phyloP scores from a whole-genome alignment of 2,113 vertebrate genomes.

The Nymphicus hollandicus region DNA sequence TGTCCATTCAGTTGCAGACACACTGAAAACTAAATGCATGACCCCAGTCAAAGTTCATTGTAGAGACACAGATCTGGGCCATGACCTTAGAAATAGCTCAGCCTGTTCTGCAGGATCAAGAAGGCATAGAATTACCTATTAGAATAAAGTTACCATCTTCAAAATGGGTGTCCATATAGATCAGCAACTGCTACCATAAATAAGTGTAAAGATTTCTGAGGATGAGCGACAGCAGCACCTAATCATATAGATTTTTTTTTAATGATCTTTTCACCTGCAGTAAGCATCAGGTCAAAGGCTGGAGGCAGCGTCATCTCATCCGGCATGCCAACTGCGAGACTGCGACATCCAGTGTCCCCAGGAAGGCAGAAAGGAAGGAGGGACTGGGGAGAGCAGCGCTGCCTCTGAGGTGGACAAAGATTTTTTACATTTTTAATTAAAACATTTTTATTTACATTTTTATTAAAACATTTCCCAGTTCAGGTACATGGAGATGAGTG shows the following conservation, averaged over 20 bases:
- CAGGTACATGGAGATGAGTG: neutral
- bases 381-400: accelerated
- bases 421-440: neutral
- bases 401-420: neutral
- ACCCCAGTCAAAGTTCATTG: conserved; percentile 63
- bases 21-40: conserved; percentile 33
- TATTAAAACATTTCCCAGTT: neutral
- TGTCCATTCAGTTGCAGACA: conserved; percentile 2
- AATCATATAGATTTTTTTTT: neutral
- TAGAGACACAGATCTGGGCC: neutral
- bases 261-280: neutral
- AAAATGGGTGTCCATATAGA: neutral
- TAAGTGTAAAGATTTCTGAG: neutral
- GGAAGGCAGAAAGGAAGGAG: neutral
- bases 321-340: neutral
- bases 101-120: neutral
- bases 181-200: neutral
- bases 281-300: conserved; percentile 7
- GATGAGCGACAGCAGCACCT: neutral
- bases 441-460: neutral
- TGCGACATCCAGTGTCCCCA: accelerated
- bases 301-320: neutral
- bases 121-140: neutral
- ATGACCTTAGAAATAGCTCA: conserved; percentile 35
- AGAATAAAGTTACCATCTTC: neutral